Evolutionary conservation across 2,888 invertebrate genomes (phyloP).

Genomic region (Acheta domesticus): DNA sequence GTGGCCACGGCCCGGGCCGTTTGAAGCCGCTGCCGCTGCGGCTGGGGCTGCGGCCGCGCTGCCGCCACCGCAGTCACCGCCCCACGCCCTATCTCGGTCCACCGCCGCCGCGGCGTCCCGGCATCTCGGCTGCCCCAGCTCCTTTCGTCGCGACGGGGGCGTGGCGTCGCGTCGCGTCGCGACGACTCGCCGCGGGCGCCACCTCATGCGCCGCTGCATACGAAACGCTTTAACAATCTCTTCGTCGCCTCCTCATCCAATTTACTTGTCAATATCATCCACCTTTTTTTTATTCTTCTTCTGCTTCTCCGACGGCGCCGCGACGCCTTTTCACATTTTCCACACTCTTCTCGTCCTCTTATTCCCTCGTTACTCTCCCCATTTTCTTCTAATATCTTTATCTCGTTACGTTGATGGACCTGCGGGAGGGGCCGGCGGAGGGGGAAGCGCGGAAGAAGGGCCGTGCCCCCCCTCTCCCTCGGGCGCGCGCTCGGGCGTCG

Average conservation of each 20-base stretch:
- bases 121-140: not conserved
- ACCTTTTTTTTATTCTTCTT: not conserved
- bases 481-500: not conserved
- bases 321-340: not conserved
- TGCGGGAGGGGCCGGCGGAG: not conserved
- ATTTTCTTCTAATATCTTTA: conserved; percentile 18
- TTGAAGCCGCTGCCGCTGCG: not conserved
- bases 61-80: not conserved
- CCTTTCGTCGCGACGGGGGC: not conserved
- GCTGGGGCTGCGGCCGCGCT: not conserved
- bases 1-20: not conserved
- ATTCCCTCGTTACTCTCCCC: conserved; percentile 5
- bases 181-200: not conserved
- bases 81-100: not conserved
- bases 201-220: not conserved
- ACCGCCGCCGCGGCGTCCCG: not conserved
- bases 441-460: not conserved
- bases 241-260: conserved; percentile 4
- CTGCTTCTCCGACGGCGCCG: not conserved
- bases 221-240: not conserved
- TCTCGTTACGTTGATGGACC: conserved; percentile 7
- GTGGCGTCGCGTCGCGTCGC: not conserved
- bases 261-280: not conserved
- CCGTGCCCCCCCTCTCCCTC: not conserved
- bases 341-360: not conserved